Conservation (phyloP, 2,888 invertebrate species). For the Synanthedon andrenaeformis region DNA sequence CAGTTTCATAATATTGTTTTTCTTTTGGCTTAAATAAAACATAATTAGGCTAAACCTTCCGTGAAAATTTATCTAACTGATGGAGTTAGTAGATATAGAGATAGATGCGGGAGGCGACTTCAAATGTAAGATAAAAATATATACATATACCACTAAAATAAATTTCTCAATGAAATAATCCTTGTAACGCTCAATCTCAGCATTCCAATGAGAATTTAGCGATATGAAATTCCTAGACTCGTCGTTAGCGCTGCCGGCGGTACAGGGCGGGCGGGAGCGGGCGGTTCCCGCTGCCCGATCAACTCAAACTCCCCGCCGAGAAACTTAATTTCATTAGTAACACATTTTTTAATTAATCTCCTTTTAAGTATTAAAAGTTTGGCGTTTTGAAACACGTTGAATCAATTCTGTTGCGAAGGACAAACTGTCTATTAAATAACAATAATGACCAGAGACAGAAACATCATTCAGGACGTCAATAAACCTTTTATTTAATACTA, state of each 20-base stretch:
- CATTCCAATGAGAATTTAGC: constrained; percentile 21
- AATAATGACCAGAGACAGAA: too few relatives aligned
- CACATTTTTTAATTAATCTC: constrained; percentile 42
- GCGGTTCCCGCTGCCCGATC: neutral
- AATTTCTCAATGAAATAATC: constrained; percentile 22
- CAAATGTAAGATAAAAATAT: too few relatives aligned
- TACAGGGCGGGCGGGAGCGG: neutral
- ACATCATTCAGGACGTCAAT: too few relatives aligned
- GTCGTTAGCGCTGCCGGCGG: constrained; percentile 5
- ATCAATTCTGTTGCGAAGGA: too few relatives aligned
- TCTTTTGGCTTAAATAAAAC: too few relatives aligned
- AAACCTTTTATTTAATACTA: too few relatives aligned
- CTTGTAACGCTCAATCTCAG: constrained; percentile 20
- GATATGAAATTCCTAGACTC: constrained; percentile 33
- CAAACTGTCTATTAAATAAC: too few relatives aligned
- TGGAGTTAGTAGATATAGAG: too few relatives aligned
- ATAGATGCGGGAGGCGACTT: too few relatives aligned
- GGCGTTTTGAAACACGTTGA: constrained; percentile 16
- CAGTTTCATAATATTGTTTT: too few relatives aligned
- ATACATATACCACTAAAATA: constrained; percentile 7
- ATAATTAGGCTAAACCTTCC: too few relatives aligned
- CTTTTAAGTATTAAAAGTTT: constrained; percentile 33
- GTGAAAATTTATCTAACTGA: too few relatives aligned
- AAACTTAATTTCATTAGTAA: constrained; percentile 37
- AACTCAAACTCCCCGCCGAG: neutral